phyloP scores from a whole-genome alignment of 2,888 invertebrate species.

The Cryptocephalus primarius region DNA sequence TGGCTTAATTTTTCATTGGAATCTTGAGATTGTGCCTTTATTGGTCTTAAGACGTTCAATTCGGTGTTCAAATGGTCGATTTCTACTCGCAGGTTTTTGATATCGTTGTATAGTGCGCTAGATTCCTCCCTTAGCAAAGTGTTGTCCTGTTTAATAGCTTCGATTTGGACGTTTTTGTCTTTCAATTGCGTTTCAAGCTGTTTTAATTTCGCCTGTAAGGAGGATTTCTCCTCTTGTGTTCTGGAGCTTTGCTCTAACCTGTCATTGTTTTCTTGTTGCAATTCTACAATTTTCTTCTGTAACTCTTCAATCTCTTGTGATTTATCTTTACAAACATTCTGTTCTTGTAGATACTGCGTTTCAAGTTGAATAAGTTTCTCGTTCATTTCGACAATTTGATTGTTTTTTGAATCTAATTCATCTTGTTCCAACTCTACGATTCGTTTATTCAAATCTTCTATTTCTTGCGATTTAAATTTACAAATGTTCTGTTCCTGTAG shows the following conservation, averaged over 20 bases:
- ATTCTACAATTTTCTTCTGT: constrained; percentile 4
- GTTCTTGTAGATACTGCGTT: background rate
- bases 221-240: no score
- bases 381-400: background rate
- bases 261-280: background rate
- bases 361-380: background rate
- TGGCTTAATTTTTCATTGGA: constrained; percentile 2
- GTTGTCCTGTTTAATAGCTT: constrained; percentile 4
- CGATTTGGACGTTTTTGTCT: constrained; percentile 1
- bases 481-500: background rate
- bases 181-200: constrained; percentile 5
- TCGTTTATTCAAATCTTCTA: background rate
- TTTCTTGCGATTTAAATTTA: background rate
- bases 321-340: constrained; percentile 1
- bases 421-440: background rate
- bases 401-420: background rate
- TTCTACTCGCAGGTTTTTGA: constrained; percentile 10
- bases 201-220: constrained; percentile 5
- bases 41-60: background rate
- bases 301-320: constrained; percentile 3
- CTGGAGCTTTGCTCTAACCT: constrained; percentile 1
- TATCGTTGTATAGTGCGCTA: constrained; percentile 9
- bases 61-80: constrained; percentile 10
- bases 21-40: constrained; percentile 4
- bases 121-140: constrained; percentile 9